phyloP scores from a whole-genome alignment of 2,888 invertebrate genomes.

The Eurytoma adleriae region DNA sequence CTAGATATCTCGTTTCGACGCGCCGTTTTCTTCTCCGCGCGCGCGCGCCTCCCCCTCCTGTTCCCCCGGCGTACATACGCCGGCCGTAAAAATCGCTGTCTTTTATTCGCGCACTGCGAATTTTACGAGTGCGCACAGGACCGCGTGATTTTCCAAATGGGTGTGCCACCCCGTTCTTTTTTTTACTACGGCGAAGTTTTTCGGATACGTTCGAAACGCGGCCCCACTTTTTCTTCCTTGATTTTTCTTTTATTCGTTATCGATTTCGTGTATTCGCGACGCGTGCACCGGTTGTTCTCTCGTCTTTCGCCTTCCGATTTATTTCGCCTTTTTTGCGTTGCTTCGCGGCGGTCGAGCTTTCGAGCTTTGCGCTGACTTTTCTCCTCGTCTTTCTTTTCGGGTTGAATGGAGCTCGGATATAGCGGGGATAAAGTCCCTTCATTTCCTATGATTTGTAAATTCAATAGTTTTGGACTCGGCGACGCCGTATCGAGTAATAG shows the following conservation, averaged over 20 bases:
- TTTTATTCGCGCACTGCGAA: background rate
- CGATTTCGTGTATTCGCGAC: background rate
- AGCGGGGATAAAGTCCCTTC: background rate
- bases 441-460: background rate
- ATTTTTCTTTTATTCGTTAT: no score
- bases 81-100: background rate
- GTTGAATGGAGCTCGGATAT: background rate
- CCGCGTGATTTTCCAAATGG: background rate
- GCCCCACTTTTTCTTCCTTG: no score
- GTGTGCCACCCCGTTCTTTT: background rate
- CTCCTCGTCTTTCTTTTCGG: background rate
- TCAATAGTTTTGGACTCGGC: conserved; percentile 7
- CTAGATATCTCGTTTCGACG: conserved; percentile 24
- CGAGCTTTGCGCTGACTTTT: background rate
- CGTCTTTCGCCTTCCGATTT: background rate
- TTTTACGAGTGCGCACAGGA: no score
- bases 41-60: background rate
- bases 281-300: background rate
- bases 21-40: background rate
- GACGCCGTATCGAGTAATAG: conserved; percentile 29
- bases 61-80: background rate
- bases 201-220: no score
- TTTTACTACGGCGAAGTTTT: background rate
- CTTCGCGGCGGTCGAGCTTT: background rate
- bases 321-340: background rate